Base-by-base conservation (phyloP, 2,797 vertebrate species). In the Alouatta caraya region DNA sequence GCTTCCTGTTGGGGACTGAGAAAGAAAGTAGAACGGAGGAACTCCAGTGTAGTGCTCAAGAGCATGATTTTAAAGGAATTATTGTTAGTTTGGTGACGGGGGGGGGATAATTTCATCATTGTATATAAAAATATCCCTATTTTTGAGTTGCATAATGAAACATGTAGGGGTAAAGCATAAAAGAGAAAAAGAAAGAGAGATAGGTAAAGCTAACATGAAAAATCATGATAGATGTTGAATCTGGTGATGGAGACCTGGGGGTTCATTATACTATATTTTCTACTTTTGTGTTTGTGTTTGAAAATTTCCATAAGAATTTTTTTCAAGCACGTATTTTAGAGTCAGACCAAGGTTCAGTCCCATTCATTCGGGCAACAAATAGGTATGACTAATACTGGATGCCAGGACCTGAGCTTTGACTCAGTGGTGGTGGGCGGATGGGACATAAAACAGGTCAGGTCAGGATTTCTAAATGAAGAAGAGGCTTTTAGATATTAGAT, bases 51-150 rank as follows among this genome's bases (percentile, higher is more conserved):
- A 17, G 28, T 70, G 39, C 22, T 96, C 52, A 93, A 80, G 21
- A 90, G 46, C 78, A 76, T 61, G 52, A 28, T 78, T 94, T 92
- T 73, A 95, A 92, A 94, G n/a, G 94, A 93, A 94, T 78, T 80
- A 33, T 37, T 91, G 73, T 59, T 93, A 75, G 33, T 93, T 82
- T 75, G 9, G 28, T 67, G 67, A 72, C 0, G 48, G 52, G 44
- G 8, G 75, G 50, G 50, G 81, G 33, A 79, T 46, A 90, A 84
- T 94, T 82, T 48, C 37, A 5, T 88, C 70, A 67, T 79, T 33
- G n/a, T 72, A 57, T 83, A 61, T 89, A 24, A 94, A 96, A 96
- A 93, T 93, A 92, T 33, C 8, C 17, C 80, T 80, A 70, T 67
- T 92, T 82, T 90, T 90, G 48, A 95, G 64, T 73, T 85, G 19